Conservation (phyloP, 2,113 vertebrate species). For the Sebastes fasciatus region DNA sequence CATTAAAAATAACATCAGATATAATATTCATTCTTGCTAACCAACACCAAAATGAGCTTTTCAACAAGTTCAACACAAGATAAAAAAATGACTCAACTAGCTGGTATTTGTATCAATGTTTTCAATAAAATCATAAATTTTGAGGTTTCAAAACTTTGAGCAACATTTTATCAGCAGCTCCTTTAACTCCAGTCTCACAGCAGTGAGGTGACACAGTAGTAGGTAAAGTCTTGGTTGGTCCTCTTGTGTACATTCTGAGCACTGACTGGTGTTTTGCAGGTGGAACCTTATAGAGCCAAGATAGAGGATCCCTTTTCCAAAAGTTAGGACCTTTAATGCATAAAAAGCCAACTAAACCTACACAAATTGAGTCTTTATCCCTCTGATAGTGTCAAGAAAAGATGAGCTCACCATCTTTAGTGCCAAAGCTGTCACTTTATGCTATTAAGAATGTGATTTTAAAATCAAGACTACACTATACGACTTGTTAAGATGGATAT, state of each 20-base stretch:
- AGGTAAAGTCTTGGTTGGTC: neutral
- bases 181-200: neutral
- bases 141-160: neutral
- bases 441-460: neutral
- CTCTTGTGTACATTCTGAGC: neutral
- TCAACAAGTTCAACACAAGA: neutral
- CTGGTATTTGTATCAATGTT: neutral
- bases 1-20: neutral
- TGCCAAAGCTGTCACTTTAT: constrained; percentile 2
- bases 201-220: neutral
- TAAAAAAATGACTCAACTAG: neutral
- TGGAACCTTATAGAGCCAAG: neutral
- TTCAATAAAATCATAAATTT: neutral
- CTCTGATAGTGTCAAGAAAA: neutral
- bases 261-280: neutral
- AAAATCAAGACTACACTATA: constrained; percentile 30
- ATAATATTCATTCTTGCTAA: neutral
- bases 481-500: constrained; percentile 31
- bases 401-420: neutral
- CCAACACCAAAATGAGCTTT: neutral
- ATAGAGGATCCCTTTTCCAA: neutral
- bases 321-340: neutral
- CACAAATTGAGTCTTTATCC: neutral
- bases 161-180: neutral
- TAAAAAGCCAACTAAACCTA: neutral